These are phyloP conservation scores for Prenolepis imparis DNA, from an alignment of 2,888 invertebrate species.

Conservation along the genomic window DNA sequence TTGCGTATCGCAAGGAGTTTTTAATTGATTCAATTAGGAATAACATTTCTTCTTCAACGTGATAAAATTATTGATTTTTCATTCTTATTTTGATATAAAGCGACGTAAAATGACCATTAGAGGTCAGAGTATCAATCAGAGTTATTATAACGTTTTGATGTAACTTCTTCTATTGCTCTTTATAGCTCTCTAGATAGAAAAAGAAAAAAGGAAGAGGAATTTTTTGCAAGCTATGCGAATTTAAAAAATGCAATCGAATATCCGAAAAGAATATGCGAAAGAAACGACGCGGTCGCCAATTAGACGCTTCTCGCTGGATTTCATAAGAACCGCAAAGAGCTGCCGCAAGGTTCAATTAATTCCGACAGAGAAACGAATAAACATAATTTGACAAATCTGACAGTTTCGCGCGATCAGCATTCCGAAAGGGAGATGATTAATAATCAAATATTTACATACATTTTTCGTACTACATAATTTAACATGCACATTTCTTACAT, in stretches of 20 bases:
- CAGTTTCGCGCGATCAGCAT: constrained; percentile 24
- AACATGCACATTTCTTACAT: too few relatives aligned
- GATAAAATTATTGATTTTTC: background rate
- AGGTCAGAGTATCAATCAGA: too few relatives aligned
- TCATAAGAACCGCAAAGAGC: constrained; percentile 18
- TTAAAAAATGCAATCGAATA: constrained; percentile 44
- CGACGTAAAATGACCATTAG: background rate
- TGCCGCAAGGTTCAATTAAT: constrained; percentile 33
- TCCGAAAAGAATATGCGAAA: too few relatives aligned
- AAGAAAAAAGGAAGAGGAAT: background rate
- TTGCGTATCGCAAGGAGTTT: background rate
- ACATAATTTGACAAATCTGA: constrained; percentile 40
- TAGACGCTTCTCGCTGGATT: constrained; percentile 29
- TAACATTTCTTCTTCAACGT: background rate
- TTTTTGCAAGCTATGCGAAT: constrained; percentile 41
- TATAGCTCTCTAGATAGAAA: too few relatives aligned
- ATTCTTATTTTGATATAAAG: background rate
- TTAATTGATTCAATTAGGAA: background rate
- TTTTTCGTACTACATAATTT: too few relatives aligned
- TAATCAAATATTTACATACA: constrained; percentile 22
- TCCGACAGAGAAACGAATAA: constrained; percentile 22
- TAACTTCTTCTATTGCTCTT: too few relatives aligned
- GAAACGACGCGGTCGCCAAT: constrained; percentile 29
- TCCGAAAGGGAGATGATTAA: constrained; percentile 30
- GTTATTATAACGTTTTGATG: too few relatives aligned